Evolutionary conservation across 2,888 invertebrate species (phyloP), one percentile per base, ranked within the genome.

Genomic region (Hemithea aestivaria): DNA sequence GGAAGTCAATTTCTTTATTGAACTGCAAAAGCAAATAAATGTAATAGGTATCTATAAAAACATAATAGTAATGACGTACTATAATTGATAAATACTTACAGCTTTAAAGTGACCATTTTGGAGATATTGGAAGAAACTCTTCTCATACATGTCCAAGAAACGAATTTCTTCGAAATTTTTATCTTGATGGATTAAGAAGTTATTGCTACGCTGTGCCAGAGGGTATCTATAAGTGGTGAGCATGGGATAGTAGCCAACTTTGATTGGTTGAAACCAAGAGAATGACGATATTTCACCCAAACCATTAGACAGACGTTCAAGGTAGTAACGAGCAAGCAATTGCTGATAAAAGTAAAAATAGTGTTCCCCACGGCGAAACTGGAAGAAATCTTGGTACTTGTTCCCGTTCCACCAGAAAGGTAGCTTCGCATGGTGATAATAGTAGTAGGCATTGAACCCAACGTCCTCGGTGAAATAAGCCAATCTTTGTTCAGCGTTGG

Each of bases 381-480:
- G 89, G 56, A 66, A 43, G 25, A 73, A 25, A 48, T 73, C 76
- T 5, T 16, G 16, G 40, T 79, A 84, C 33, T 88, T 76, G 10
- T 88, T 73, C 30, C 88, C 84, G 30, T 84, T 80, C 66, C 91
- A 74, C 90, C 91, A 91, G 87, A 90, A 91, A 28, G 92, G 91
- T 58, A 87, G 87, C 33, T 89, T 84, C 45, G 87, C 62, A 59
- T 92, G 89, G 78, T 90, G 89, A 69, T 88, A 91, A 72, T 88
- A 90, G 80, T 93, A 92, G 75, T 84, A 92, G 0, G 89, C 62
- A 72, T 92, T 93, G 56, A 91, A 77, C 43, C 91, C 92, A 51
- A 93, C 81, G 58, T 93, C 93, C 62, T 93, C 92, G 20, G 90
- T 91, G 75, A 92, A 91, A 74, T 93, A 93, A 27, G 90, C 85